phyloP scores from a whole-genome alignment of 2,113 vertebrate species.

The Paratilapia polleni region DNA sequence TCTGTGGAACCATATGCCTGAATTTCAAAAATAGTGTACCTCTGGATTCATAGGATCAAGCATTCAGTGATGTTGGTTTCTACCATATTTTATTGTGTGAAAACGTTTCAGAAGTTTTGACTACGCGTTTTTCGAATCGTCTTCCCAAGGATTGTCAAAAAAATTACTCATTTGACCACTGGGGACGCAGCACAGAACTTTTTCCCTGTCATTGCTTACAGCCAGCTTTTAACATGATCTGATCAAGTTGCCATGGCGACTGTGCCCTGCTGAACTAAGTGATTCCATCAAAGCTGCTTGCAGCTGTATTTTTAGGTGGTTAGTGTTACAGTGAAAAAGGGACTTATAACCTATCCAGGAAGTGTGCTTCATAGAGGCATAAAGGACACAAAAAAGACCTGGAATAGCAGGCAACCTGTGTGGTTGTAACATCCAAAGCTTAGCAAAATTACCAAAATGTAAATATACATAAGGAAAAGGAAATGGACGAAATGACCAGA shows the following conservation, averaged over 20 bases:
- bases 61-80: neutral
- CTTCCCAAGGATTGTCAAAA: neutral
- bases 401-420: neutral
- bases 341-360: neutral
- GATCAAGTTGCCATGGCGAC: slow-evolving; percentile 5
- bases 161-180: neutral
- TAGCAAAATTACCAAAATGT: neutral
- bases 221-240: neutral
- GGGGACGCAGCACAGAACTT: neutral
- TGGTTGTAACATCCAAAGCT: neutral
- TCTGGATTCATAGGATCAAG: neutral
- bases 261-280: slow-evolving; percentile 1
- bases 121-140: neutral
- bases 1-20: neutral
- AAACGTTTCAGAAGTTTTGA: neutral
- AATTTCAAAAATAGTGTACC: neutral
- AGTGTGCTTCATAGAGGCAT: neutral
- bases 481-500: neutral
- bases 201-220: neutral
- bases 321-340: neutral
- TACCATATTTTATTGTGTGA: neutral
- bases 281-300: neutral
- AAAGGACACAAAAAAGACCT: neutral
- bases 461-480: neutral
- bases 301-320: slow-evolving; percentile 1